phyloP scores from a whole-genome alignment of 2,888 invertebrate species.

The Microplitis deprimator region DNA sequence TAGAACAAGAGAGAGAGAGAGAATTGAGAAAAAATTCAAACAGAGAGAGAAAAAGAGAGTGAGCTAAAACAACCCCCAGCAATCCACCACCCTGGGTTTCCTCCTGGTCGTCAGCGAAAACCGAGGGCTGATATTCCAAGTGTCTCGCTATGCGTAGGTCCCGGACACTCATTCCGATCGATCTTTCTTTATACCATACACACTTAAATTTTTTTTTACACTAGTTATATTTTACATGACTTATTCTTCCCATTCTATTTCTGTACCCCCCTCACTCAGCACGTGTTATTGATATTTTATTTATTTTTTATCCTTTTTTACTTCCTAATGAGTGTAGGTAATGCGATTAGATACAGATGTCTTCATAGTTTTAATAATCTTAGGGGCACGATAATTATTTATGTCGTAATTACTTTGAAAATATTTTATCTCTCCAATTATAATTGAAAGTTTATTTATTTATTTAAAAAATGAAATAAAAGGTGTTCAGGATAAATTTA shows the following conservation, averaged over 20 bases:
- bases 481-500: constrained; percentile 6
- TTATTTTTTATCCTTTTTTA: not conserved
- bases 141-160: constrained; percentile 52
- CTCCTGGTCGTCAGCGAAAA: constrained; percentile 48
- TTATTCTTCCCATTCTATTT: not conserved
- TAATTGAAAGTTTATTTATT: not conserved
- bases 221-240: constrained; percentile 9
- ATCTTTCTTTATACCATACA: constrained; percentile 47
- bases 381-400: not conserved
- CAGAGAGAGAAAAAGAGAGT: not conserved
- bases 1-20: constrained; percentile 13
- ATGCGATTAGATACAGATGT: not conserved
- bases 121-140: constrained; percentile 48
- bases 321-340: not conserved
- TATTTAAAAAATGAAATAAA: not conserved
- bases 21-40: not conserved
- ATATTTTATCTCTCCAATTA: not conserved
- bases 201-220: constrained; percentile 30
- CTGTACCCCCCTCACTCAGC: not conserved
- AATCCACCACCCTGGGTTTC: constrained; percentile 50
- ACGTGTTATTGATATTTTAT: not conserved
- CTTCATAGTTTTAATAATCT: not conserved
- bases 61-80: constrained; percentile 49
- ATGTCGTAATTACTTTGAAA: not conserved
- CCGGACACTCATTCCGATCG: constrained; percentile 49